Conservation (phyloP, 1,140 invertebrate genomes). For the Berghia stephanieae region DNA sequence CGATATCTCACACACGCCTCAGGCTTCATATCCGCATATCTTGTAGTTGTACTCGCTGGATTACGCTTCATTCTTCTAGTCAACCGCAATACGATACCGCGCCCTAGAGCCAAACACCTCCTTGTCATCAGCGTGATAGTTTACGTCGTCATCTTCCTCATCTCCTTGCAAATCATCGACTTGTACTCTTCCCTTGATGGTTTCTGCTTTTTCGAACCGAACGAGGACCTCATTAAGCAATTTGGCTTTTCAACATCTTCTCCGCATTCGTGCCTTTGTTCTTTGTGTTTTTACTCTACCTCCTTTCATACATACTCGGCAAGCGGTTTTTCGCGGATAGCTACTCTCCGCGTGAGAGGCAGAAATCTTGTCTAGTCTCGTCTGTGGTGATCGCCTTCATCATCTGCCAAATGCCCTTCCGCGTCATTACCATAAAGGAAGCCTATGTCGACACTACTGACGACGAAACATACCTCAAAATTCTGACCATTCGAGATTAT, state of each 20-base stretch:
- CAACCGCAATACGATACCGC: constrained; percentile 37
- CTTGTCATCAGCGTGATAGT: constrained; percentile 29
- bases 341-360: constrained; percentile 49
- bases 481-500: constrained; percentile 38
- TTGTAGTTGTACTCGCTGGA: constrained; percentile 54
- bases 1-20: constrained; percentile 45
- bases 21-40: constrained; percentile 49
- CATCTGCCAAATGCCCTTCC: constrained; percentile 51
- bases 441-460: constrained; percentile 35
- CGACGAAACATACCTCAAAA: constrained; percentile 25
- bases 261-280: constrained; percentile 51
- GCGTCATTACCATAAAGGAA: constrained; percentile 43
- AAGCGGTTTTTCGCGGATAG: constrained; percentile 58
- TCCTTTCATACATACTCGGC: constrained; percentile 49
- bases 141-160: constrained; percentile 31
- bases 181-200: constrained; percentile 25
- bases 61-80: constrained; percentile 55
- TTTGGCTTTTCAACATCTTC: constrained; percentile 49
- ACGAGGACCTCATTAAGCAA: constrained; percentile 38
- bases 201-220: constrained; percentile 27
- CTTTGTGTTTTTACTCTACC: constrained; percentile 52
- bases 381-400: constrained; percentile 48
- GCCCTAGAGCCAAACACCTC: constrained; percentile 40
- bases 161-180: constrained; percentile 33
- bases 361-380: constrained; percentile 52